Base-by-base conservation (phyloP, 2,797 vertebrate species). In the Hafferia zeledoni region DNA sequence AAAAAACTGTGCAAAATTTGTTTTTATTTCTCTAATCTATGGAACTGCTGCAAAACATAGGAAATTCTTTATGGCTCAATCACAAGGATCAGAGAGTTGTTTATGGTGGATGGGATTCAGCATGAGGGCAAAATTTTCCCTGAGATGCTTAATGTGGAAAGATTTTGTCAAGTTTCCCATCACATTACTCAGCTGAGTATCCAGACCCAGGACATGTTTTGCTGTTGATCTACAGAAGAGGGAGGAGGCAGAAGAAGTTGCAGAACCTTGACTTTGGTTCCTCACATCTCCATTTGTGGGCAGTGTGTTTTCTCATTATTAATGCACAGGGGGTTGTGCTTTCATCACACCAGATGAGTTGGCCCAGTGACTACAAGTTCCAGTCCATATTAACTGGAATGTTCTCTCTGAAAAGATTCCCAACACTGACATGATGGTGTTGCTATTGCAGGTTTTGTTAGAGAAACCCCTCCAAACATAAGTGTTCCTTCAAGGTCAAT, bases 391-490 rank as follows among this genome's bases (percentile, higher is more conserved):
- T 27, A n/a, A 27, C 25, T 65, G 41, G 25, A 65, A 61, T 11
- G 27, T 13, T 41, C 4, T 50, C n/a, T 44, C 50, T 68, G 49
- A 43, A 57, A 83, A 80, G 43, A 17, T 22, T 60, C 35, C 17
- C 5, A 41, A 41, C 52, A 24, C 18, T 72, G n/a, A 30, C 25
- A 30, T 20, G 23, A 56, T 33, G 49, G 5, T 19, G 31, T 64
- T 57, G 23, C 17, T 35, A 1, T 35, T 13, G 7, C 5, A 47
- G 71, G 5, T 11, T 65, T 5, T 6, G 15, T 7, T 0, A 39
- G 46, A 53, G 33, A 39, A 93, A 88, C 44, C 9, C 11, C 19
- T 76, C 7, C n/a, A 56, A 35, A 63, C 33, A 22, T 3, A 17
- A 33, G 41, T 9, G 7, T 20, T 53, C 10, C 10, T 64, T 44